phyloP scores from a whole-genome alignment of 2,113 vertebrate species.

The Xenopus borealis region DNA sequence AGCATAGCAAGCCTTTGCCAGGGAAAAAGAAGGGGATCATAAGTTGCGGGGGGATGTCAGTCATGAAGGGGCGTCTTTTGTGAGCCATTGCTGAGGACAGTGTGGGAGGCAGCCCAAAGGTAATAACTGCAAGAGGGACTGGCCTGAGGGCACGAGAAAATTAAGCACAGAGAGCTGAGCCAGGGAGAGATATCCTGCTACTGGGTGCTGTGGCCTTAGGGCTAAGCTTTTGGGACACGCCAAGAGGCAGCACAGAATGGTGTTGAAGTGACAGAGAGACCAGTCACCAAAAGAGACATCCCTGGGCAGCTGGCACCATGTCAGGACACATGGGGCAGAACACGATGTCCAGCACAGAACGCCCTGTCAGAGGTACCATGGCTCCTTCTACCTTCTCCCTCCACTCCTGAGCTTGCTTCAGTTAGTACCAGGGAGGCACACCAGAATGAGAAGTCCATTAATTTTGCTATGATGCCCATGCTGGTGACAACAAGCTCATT shows the following conservation, averaged over 20 bases:
- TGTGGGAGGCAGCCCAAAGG: constrained; percentile 12
- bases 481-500: too few species aligned
- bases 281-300: constrained; percentile 17
- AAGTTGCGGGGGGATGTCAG: background rate
- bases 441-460: too few species aligned
- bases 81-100: background rate
- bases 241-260: constrained; percentile 12
- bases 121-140: background rate
- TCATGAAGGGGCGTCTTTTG: background rate
- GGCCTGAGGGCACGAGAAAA: background rate
- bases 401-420: too few species aligned
- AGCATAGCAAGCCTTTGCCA: background rate
- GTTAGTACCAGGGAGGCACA: too few species aligned
- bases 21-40: background rate
- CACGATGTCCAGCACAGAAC: constrained; percentile 78
- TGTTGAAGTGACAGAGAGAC: constrained; percentile 27
- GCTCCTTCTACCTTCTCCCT: background rate
- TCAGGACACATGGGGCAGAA: constrained; percentile 65
- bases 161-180: background rate
- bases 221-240: background rate
- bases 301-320: constrained; percentile 63
- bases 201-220: background rate
- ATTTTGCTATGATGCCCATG: too few species aligned
- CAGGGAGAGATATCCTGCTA: background rate
- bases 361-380: constrained; percentile 79